Base-by-base conservation (phyloP, 2,888 invertebrate species). In the Nomada fucata region DNA sequence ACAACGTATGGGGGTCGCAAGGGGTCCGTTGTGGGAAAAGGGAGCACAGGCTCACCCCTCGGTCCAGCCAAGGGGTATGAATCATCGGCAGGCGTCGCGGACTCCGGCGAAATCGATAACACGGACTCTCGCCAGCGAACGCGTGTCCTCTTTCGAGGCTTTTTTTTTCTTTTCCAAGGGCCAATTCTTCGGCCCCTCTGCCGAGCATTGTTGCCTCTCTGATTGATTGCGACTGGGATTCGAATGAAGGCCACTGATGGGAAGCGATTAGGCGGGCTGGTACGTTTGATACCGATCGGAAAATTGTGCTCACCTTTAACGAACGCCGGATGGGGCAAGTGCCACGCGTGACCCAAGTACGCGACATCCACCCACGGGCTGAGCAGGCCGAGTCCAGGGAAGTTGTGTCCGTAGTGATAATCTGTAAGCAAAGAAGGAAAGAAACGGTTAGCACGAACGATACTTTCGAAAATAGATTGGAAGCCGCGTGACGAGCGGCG, bases 341-440 rank as follows among this genome's bases (percentile, higher is more conserved):
- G 92, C 93, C 96, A 96, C 63, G 96, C 96, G 93, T 97, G 97
- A 90, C 96, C 96, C 94, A 97, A 95, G 93, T 97, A 97, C 7
- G 97, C 96, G 2, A 97, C 96, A 91, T 98, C 98, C 88, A 98
- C 94, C 97, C 98, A 97, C 0, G 97, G 97, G 91, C 97, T 97
- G 76, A 98, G 94, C 83, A 98, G 95, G 71, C 95, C 95, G 59
- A 94, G 89, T 20, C 95, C 95, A 9, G 93, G 92, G 65, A 95
- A 93, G 47, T 94, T 95, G 93, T 97, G 96, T 50, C 96, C 97
- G 91, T 97, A 97, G 80, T 97, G 97, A 92, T 96, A 97, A 95
- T 95, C 97, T 97, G 94, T 55, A 94, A 94, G 89, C 88, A 77
- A 80, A 59, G 4, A 23, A 23, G 29, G 52, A 57, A 57, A 2